Conservation (phyloP, 2,797 vertebrate genomes). For the Syngnathus rostellatus region DNA sequence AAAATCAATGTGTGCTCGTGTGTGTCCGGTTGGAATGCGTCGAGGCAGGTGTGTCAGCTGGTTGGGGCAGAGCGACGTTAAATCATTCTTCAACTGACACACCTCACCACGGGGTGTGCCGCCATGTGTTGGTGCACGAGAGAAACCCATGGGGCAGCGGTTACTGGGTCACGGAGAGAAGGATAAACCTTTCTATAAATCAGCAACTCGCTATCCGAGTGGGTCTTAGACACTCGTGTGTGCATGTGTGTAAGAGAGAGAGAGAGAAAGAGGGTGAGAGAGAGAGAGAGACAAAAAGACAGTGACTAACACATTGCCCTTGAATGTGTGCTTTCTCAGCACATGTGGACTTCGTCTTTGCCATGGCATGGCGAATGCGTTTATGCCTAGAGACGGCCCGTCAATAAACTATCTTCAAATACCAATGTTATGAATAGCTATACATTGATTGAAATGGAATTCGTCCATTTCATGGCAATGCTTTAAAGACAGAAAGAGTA, state of each 20-base stretch:
- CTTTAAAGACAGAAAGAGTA: too few relatives aligned
- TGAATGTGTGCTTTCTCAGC: slow-evolving; percentile 18
- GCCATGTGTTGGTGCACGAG: slow-evolving; percentile 68
- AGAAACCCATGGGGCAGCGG: slow-evolving; percentile 29
- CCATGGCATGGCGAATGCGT: background rate
- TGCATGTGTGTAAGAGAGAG: slow-evolving; percentile 1
- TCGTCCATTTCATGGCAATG: too few relatives aligned
- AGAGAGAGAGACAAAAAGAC: slow-evolving; percentile 1
- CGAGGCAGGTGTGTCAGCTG: slow-evolving; percentile 69
- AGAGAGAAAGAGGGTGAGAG: slow-evolving; percentile 4
- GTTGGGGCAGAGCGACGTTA: slow-evolving; percentile 53
- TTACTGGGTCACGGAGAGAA: slow-evolving; percentile 44
- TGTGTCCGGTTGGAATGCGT: slow-evolving; percentile 57
- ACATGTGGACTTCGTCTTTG: background rate
- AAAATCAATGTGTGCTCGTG: slow-evolving; percentile 12
- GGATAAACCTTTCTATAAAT: slow-evolving; percentile 57
- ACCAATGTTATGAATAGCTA: background rate
- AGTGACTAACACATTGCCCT: slow-evolving; percentile 14
- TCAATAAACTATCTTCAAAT: background rate
- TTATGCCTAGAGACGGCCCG: background rate
- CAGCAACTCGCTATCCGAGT: slow-evolving; percentile 46
- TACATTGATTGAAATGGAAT: too few relatives aligned
- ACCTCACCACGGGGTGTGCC: slow-evolving; percentile 66
- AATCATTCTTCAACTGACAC: slow-evolving; percentile 72
- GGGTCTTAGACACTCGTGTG: slow-evolving; percentile 5